phyloP scores from a whole-genome alignment of 92 coral and sea anemone genomes.

The Parazoanthus swiftii region DNA sequence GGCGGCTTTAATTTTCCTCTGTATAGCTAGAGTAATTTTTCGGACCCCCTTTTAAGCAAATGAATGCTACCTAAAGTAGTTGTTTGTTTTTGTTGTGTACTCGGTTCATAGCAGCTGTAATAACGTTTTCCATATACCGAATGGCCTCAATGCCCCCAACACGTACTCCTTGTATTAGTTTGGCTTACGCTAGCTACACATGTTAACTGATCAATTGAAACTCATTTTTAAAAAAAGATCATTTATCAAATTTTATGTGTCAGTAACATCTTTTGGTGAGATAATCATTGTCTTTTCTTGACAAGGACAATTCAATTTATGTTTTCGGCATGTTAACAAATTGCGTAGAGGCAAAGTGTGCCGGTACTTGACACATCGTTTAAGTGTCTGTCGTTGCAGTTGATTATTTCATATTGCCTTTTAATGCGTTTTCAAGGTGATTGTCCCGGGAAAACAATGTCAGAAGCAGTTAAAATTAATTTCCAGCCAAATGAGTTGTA shows the following conservation, averaged over 20 bases:
- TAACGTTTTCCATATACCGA: no score
- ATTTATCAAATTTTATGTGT: background rate
- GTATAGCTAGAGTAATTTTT: no score
- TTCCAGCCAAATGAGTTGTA: conserved; percentile 2
- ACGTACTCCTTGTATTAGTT: background rate
- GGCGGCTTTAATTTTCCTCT: no score
- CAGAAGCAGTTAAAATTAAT: background rate
- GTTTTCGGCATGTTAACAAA: conserved; percentile 17
- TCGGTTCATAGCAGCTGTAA: no score
- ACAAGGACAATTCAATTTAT: background rate
- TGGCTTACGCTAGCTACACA: background rate
- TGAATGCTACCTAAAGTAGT: no score
- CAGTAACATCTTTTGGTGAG: background rate
- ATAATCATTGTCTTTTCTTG: background rate
- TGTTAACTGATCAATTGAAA: background rate
- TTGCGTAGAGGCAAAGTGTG: background rate
- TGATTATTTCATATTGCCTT: background rate
- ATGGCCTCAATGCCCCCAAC: background rate
- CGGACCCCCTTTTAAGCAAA: no score
- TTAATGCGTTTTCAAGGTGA: conserved; percentile 6
- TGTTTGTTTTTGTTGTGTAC: no score
- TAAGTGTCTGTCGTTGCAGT: background rate
- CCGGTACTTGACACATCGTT: conserved; percentile 6
- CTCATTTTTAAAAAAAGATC: background rate
- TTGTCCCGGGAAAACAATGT: background rate